A percentile compares a stretch with the other conserved stretches of the same genome.
Evolutionary conservation across 2,797 vertebrate species (phyloP).

Genomic region (Sebastes oblongus): DNA sequence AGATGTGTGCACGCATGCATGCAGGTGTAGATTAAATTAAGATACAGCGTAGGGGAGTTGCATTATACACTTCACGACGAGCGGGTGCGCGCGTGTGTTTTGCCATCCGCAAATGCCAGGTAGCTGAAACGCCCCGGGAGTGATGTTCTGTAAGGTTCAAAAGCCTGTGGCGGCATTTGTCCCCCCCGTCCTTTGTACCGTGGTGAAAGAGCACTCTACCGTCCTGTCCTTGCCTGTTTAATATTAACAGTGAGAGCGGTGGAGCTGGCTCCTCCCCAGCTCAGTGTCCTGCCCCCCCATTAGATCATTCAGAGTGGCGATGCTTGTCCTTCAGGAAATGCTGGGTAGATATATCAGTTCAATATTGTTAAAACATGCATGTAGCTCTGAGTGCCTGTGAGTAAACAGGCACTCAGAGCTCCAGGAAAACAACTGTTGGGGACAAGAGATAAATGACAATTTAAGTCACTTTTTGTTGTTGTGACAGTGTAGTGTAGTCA

Average conservation of each 20-base stretch:
- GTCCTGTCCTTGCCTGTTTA: conserved; percentile 34
- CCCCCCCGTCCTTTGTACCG: conserved; percentile 53
- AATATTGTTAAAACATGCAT: conserved; percentile 6
- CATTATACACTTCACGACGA: conserved; percentile 58
- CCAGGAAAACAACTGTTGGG: background rate
- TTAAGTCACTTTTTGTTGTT: background rate
- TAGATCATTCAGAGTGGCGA: conserved; percentile 1
- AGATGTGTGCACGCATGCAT: conserved; percentile 58
- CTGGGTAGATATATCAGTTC: background rate
- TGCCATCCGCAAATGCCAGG: conserved; percentile 63
- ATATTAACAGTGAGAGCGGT: conserved; percentile 17
- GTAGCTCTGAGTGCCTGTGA: background rate
- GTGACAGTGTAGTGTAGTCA: too few relatives aligned
- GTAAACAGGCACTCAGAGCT: background rate
- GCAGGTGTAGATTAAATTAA: conserved; percentile 84
- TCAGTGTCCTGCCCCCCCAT: conserved; percentile 1
- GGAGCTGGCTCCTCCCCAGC: conserved; percentile 18
- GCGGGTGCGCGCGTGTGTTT: conserved; percentile 17
- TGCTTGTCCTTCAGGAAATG: conserved; percentile 31
- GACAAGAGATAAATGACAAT: background rate
- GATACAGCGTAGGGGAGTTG: conserved; percentile 67
- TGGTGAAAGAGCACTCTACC: conserved; percentile 39
- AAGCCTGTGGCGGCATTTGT: conserved; percentile 66
- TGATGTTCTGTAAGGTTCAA: conserved; percentile 66
- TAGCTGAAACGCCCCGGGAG: conserved; percentile 43